A percentile compares a stretch with the other conserved stretches of the same genome.
Evolutionary conservation across 1,140 invertebrate genomes (phyloP).

Genomic region (Drosophila melanogaster): DNA sequence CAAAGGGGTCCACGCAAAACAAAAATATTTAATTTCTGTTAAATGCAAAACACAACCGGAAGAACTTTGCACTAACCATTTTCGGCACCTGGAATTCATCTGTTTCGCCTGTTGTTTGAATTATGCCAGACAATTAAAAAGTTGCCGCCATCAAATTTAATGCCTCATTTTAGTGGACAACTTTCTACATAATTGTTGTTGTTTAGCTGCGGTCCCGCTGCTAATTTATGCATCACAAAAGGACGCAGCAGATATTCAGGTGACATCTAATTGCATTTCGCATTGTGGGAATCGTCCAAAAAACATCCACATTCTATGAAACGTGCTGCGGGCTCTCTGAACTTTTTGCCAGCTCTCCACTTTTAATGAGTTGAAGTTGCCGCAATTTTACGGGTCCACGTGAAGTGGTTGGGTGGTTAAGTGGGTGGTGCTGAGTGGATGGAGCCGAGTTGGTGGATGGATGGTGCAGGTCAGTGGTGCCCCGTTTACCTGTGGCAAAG

Average conservation of each 20-base stretch:
- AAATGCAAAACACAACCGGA: not conserved
- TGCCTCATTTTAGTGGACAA: slow-evolving; percentile 63
- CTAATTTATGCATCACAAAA: slow-evolving; percentile 64
- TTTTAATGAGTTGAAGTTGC: slow-evolving; percentile 72
- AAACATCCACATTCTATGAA: slow-evolving; percentile 28
- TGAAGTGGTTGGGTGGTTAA: slow-evolving; percentile 13
- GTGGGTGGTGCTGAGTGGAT: slow-evolving; percentile 6
- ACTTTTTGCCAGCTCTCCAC: slow-evolving; percentile 53
- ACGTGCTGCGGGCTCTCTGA: slow-evolving; percentile 45
- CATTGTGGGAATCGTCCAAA: slow-evolving; percentile 37
- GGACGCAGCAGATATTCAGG: slow-evolving; percentile 30
- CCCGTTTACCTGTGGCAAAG: slow-evolving; percentile 25
- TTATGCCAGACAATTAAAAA: slow-evolving; percentile 53
- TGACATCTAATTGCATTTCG: slow-evolving; percentile 64
- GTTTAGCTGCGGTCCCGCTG: slow-evolving; percentile 18
- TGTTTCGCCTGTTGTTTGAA: slow-evolving; percentile 19
- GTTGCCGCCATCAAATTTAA: slow-evolving; percentile 60
- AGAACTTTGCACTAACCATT: not conserved
- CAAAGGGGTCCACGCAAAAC: slow-evolving; percentile 5
- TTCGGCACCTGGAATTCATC: slow-evolving; percentile 1
- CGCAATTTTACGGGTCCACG: slow-evolving; percentile 42
- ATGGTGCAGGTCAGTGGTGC: not conserved
- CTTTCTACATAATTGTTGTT: slow-evolving; percentile 57
- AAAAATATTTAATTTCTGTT: not conserved
- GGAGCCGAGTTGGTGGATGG: not conserved